A percentile compares a stretch with the other conserved stretches of the same genome.
These are phyloP conservation scores for Melanostoma mellinum DNA, from an alignment of 2,888 invertebrate species.

Conservation along the genomic window DNA sequence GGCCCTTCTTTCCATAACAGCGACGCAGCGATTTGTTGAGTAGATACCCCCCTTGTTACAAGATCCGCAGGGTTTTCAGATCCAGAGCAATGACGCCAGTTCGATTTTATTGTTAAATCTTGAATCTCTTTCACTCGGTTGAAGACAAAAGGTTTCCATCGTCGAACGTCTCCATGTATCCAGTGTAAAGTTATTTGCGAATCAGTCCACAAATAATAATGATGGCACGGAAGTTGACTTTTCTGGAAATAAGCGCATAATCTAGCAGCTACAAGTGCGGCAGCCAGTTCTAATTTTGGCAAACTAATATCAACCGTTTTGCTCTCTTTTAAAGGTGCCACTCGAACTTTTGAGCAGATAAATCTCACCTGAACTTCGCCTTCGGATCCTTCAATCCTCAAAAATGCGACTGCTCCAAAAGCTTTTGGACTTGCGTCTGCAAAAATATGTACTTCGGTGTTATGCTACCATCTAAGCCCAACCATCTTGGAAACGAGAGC, in stretches of 20 bases:
- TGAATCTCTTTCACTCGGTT: slow-evolving; percentile 25
- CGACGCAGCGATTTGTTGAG: slow-evolving; percentile 11
- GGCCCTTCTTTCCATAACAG: slow-evolving; percentile 9
- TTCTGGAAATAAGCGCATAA: slow-evolving; percentile 5
- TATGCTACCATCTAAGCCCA: neutral
- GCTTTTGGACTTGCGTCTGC: slow-evolving; percentile 10
- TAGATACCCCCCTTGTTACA: slow-evolving; percentile 23
- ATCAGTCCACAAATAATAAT: slow-evolving; percentile 22
- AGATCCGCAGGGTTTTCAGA: slow-evolving; percentile 24
- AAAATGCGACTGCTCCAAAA: slow-evolving; percentile 16
- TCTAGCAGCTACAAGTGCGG: slow-evolving; percentile 3
- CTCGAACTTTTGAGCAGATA: slow-evolving; percentile 10
- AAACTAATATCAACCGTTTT: slow-evolving; percentile 2
- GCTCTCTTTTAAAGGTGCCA: neutral
- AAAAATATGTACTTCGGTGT: slow-evolving; percentile 1
- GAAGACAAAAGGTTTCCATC: slow-evolving; percentile 12
- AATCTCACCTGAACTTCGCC: neutral
- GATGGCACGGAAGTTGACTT: neutral
- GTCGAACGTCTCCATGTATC: slow-evolving; percentile 1
- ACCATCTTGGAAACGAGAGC: neutral
- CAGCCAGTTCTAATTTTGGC: slow-evolving; percentile 3
- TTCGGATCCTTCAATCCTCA: neutral
- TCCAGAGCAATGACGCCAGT: slow-evolving; percentile 38
- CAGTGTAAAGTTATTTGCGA: slow-evolving; percentile 31
- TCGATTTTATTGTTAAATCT: slow-evolving; percentile 2